Percentiles rank a stretch among this genome's conserved stretches.
phyloP scores from a whole-genome alignment of 2,113 vertebrate genomes.

The Myotis lucifugus region DNA sequence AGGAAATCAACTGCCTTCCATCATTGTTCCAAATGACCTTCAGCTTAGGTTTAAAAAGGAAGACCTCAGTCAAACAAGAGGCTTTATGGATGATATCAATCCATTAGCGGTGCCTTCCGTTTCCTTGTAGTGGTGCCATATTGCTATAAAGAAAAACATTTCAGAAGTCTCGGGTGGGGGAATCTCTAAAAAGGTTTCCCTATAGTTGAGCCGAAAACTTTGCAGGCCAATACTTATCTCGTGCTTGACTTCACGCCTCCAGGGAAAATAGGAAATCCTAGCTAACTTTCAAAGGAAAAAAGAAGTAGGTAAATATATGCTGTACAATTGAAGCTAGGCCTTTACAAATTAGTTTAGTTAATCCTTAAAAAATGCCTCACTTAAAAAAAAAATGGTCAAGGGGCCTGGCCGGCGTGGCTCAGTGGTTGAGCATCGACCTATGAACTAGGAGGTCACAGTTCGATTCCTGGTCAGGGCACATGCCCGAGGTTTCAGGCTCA shows the following conservation, averaged over 20 bases:
- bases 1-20: constrained; percentile 68
- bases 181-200: neutral
- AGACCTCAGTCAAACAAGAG: constrained; percentile 31
- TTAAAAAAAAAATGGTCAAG: neutral
- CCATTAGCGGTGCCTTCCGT: constrained; percentile 49
- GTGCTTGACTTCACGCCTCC: constrained; percentile 27
- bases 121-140: constrained; percentile 21
- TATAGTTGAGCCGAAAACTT: neutral
- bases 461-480: no score
- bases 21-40: constrained; percentile 65
- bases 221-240: neutral
- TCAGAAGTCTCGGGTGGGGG: neutral
- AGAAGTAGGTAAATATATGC: neutral
- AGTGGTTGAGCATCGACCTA: no score
- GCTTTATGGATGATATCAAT: constrained; percentile 42
- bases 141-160: constrained; percentile 48
- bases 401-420: no score
- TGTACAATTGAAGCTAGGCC: neutral
- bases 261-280: neutral
- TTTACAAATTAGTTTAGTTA: neutral
- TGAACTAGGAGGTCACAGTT: no score
- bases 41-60: constrained; percentile 51
- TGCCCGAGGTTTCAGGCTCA: no score
- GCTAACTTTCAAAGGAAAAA: neutral
- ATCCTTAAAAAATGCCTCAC: neutral